phyloP scores from a whole-genome alignment of 2,797 vertebrate genomes.

The Poecilia wingei region DNA sequence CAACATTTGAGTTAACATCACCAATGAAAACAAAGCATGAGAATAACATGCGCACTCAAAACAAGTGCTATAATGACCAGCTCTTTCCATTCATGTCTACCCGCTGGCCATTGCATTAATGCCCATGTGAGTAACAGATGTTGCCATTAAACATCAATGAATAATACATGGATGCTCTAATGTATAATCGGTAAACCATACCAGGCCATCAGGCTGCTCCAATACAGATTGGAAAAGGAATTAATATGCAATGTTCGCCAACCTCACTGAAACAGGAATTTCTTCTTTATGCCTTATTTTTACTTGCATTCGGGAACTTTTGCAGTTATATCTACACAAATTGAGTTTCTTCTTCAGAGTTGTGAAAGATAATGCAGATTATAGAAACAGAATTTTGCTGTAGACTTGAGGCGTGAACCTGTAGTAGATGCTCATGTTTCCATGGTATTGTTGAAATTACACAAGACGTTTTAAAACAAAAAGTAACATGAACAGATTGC shows the following conservation, averaged over 20 bases:
- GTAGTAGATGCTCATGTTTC: not conserved
- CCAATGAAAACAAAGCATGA: constrained; percentile 13
- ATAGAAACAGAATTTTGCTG: not conserved
- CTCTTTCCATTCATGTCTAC: constrained; percentile 12
- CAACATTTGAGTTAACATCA: not conserved
- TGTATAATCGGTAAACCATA: constrained; percentile 19
- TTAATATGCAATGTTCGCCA: not conserved
- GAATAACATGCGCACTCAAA: constrained; percentile 3
- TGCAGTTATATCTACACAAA: not conserved
- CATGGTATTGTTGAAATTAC: not conserved
- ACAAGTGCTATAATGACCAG: constrained; percentile 7
- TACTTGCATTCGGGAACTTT: not conserved
- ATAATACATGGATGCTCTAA: constrained; percentile 33
- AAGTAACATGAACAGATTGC: not conserved
- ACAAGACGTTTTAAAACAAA: not conserved
- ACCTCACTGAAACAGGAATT: not conserved
- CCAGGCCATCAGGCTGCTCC: constrained; percentile 7
- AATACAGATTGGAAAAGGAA: not conserved
- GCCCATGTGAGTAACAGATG: constrained; percentile 42
- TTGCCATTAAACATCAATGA: constrained; percentile 30
- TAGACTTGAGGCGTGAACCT: not conserved
- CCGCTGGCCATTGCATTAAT: constrained; percentile 12
- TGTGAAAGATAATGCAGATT: not conserved
- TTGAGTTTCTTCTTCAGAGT: not conserved
- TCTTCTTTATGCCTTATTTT: not conserved